Percentiles rank a stretch among this genome's conserved stretches.
phyloP scores from a whole-genome alignment of 1,140 invertebrate genomes.

The Leptoteleia sp. region DNA sequence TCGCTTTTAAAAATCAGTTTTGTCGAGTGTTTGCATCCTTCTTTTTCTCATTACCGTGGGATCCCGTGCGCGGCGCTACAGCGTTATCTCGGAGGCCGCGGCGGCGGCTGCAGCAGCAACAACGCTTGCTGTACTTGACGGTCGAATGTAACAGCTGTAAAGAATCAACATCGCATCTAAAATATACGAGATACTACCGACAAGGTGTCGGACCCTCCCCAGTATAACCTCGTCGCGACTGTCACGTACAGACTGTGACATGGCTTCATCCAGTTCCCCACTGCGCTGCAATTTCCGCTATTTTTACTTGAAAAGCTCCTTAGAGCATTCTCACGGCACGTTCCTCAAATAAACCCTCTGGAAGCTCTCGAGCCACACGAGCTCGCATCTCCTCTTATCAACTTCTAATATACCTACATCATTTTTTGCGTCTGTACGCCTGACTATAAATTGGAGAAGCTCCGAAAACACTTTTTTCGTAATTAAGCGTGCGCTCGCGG shows the following conservation, averaged over 20 bases:
- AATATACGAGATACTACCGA: constrained; percentile 74
- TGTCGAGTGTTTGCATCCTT: constrained; percentile 17
- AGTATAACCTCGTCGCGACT: constrained; percentile 59
- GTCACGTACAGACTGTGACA: no score
- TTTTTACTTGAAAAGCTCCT: constrained; percentile 80
- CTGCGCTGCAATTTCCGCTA: constrained; percentile 80
- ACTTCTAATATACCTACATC: constrained; percentile 63
- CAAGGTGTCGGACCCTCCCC: constrained; percentile 73
- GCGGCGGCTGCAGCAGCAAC: not conserved
- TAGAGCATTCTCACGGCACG: constrained; percentile 76
- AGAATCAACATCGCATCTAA: constrained; percentile 76
- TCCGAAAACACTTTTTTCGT: constrained; percentile 38
- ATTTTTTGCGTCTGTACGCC: constrained; percentile 51
- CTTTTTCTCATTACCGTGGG: constrained; percentile 44
- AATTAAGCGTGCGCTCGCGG: constrained; percentile 34
- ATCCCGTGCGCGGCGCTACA: constrained; percentile 20
- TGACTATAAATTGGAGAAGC: constrained; percentile 39
- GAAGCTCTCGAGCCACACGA: constrained; percentile 49
- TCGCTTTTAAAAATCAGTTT: constrained; percentile 51
- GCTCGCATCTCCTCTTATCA: constrained; percentile 65
- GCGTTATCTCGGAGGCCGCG: constrained; percentile 30
- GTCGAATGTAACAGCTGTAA: constrained; percentile 76
- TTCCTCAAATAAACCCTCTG: constrained; percentile 77
- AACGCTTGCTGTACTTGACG: constrained; percentile 49
- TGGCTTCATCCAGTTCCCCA: constrained; percentile 72